These are phyloP conservation scores for Biston stratarius DNA, from an alignment of 2,888 invertebrate species.

Conservation along the genomic window DNA sequence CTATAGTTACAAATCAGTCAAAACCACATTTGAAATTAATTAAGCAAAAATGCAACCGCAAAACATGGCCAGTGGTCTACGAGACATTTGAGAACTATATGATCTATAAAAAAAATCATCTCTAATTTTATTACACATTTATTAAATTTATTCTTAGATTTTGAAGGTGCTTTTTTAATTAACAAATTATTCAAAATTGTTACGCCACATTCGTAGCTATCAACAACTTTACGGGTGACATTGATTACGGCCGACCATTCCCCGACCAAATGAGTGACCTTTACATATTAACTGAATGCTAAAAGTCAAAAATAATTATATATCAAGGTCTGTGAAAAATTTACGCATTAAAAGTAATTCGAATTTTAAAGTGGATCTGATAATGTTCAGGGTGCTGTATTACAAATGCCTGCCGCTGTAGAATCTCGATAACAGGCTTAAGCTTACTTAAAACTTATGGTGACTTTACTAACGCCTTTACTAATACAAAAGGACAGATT, in stretches of 20 bases:
- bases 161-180: neutral
- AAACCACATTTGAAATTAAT: no score
- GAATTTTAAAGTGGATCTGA: neutral
- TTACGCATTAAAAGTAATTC: neutral
- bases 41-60: no score
- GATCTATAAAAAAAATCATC: no score
- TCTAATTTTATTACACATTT: neutral
- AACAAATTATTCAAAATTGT: neutral
- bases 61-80: no score
- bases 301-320: neutral
- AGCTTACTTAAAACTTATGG: no score
- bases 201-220: neutral
- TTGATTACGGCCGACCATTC: neutral
- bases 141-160: no score
- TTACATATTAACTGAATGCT: neutral
- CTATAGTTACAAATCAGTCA: no score
- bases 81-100: no score
- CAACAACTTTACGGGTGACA: neutral
- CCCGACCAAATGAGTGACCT: conserved; percentile 3
- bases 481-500: no score
- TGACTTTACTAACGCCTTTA: no score
- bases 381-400: neutral
- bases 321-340: neutral
- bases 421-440: no score
- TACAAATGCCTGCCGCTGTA: neutral